Percentiles rank a stretch among this genome's conserved stretches.
Conservation (phyloP, 2,113 vertebrate genomes). For the Riparia riparia region DNA sequence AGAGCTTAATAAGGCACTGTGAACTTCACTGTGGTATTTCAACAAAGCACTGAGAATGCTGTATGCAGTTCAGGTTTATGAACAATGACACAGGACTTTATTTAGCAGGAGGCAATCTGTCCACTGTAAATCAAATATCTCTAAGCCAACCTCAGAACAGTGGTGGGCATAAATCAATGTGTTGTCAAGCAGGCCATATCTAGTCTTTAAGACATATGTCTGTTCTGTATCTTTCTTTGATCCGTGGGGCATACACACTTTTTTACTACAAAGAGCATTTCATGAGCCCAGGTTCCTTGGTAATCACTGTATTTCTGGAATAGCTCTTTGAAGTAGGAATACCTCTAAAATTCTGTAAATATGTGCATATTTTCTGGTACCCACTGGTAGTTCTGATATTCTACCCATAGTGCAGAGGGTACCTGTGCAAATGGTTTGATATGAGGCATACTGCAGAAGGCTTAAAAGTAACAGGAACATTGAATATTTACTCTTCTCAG, state of each 20-base stretch:
- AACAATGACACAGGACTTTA: slow-evolving; percentile 56
- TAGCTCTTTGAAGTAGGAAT: not conserved
- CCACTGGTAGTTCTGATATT: not conserved
- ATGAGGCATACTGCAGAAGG: not conserved
- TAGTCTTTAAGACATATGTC: slow-evolving; percentile 27
- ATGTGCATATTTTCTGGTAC: not conserved
- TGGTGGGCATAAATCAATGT: slow-evolving; percentile 45
- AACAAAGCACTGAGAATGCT: slow-evolving; percentile 4
- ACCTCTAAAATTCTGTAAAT: not conserved
- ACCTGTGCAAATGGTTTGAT: not conserved
- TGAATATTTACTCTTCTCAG: not conserved
- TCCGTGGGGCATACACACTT: not conserved
- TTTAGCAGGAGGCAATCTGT: slow-evolving; percentile 59
- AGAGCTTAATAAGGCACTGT: slow-evolving; percentile 19
- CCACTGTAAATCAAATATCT: slow-evolving; percentile 53
- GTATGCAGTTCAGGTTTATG: slow-evolving; percentile 29
- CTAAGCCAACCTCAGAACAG: slow-evolving; percentile 10
- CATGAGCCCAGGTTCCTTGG: not conserved
- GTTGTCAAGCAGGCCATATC: slow-evolving; percentile 6
- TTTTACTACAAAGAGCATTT: not conserved
- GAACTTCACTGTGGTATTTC: not conserved
- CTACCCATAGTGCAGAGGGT: not conserved
- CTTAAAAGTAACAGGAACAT: not conserved
- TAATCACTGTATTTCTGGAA: not conserved
- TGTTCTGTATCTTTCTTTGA: not conserved